These are phyloP conservation scores for Venturia canescens DNA, from an alignment of 1,140 invertebrate species.

Conservation along the genomic window DNA sequence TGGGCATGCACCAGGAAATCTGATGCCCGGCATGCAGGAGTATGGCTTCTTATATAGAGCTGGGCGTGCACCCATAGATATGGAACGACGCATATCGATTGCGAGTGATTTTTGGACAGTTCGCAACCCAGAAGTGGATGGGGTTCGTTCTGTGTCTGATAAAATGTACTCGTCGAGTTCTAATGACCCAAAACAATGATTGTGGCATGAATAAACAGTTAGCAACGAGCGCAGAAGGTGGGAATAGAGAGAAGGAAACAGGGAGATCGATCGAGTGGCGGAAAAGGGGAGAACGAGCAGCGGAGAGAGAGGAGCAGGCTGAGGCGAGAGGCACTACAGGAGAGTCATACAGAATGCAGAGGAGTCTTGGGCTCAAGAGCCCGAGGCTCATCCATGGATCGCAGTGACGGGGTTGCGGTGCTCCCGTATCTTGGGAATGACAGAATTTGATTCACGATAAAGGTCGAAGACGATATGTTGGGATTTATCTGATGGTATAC, in stretches of 20 bases:
- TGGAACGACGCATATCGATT: no score
- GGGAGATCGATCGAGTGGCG: neutral
- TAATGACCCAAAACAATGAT: no score
- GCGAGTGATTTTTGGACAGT: no score
- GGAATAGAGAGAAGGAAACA: neutral
- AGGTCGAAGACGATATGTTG: conserved; percentile 9
- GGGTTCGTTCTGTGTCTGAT: no score
- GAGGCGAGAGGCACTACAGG: neutral
- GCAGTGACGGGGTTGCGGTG: conserved; percentile 44
- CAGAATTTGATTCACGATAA: conserved; percentile 54
- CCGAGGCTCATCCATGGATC: conserved; percentile 40
- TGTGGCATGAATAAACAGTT: no score
- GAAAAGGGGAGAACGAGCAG: neutral
- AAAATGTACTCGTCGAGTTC: no score
- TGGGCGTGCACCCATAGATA: no score
- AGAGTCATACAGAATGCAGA: neutral
- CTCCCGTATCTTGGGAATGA: conserved; percentile 48
- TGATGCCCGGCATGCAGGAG: no score
- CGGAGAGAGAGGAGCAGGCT: neutral
- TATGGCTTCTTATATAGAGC: no score
- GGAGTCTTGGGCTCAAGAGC: neutral
- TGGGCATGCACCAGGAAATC: no score
- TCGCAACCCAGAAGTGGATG: no score
- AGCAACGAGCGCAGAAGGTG: neutral
- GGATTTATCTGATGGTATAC: neutral